Base-by-base conservation (phyloP, 2,888 invertebrate species). In the Carabus problematicus region DNA sequence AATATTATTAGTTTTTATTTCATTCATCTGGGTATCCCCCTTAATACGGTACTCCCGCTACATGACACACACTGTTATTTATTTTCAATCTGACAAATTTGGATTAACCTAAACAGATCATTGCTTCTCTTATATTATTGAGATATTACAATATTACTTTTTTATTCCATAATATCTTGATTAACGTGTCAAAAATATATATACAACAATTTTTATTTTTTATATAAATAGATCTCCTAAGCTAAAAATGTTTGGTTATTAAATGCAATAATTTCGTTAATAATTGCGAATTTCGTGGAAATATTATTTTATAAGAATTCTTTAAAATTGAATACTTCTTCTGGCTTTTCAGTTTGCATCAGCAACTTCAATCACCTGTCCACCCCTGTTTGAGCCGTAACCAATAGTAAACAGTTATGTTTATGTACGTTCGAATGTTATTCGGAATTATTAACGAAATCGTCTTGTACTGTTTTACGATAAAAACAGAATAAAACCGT, bases 101-200 rank as follows among this genome's bases (percentile, higher is more conserved):
- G 54, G 69, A 62, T 55, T 69, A 69, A 41, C 45, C 62, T 67
- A 67, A 63, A 69, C 52, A 47, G 41, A 66, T 66, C 66, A 69
- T 69, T 69, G 69, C 69, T 69, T 69, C 55, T 69, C 61, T 69
- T 69, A 69, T 56, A 69, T 61, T 69, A 69, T 66, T 66, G 66
- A 66, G 66, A 66, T 66, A 66, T 69, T 69, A 69, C 60, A 68
- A 60, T 59, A 41, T 43, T 40, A 49, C 49, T 54, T 68, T 61
- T 49, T 52, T 68, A 55, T 62, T 69, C 47, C 56, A 69, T 62
- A 69, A 69, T 69, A 69, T 69, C 69, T 62, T 69, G 69, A 45
- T 69, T 69, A 62, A 69, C 69, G 69, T 69, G 69, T 69, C 69
- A 69, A 69, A 69, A 69, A 69, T 69, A 69, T 69, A 69, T 69